Conservation (phyloP, 2,888 invertebrate genomes). For the Germaria angustata region DNA sequence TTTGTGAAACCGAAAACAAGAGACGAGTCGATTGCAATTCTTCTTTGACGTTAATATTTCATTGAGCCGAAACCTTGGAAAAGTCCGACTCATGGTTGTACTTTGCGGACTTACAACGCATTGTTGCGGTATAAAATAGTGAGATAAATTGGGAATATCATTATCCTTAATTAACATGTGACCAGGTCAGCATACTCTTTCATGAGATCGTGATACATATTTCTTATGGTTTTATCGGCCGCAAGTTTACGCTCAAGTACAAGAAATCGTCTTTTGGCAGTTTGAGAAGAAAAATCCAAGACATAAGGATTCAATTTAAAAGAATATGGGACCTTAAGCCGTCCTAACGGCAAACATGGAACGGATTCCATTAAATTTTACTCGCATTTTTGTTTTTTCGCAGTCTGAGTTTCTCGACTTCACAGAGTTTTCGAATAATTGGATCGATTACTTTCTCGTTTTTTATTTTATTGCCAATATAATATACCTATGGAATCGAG, state of each 20-base stretch:
- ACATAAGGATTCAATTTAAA: too few species aligned
- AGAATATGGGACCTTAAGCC: too few species aligned
- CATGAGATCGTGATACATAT: conserved; percentile 35
- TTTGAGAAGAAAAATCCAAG: conserved; percentile 12
- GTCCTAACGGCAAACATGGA: too few species aligned
- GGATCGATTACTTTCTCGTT: too few species aligned
- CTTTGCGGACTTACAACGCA: background rate
- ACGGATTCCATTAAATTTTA: too few species aligned
- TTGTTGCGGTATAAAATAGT: conserved; percentile 51
- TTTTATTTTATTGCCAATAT: too few species aligned
- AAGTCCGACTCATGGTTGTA: conserved; percentile 24
- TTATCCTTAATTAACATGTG: conserved; percentile 53
- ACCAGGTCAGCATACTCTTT: conserved; percentile 53
- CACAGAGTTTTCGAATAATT: too few species aligned
- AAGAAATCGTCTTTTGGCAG: conserved; percentile 54
- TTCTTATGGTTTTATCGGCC: background rate
- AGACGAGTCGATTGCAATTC: background rate
- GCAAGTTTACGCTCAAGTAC: conserved; percentile 3
- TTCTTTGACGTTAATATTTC: conserved; percentile 29
- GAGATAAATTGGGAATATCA: background rate
- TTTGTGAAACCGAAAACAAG: conserved; percentile 5
- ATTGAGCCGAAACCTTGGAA: conserved; percentile 45
- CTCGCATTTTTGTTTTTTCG: too few species aligned
- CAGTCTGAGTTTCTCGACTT: too few species aligned
- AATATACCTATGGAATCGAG: too few species aligned